Evolutionary conservation across 2,888 invertebrate species (phyloP), one percentile per base, ranked within the genome.

Genomic region (Orthosia gracilis): DNA sequence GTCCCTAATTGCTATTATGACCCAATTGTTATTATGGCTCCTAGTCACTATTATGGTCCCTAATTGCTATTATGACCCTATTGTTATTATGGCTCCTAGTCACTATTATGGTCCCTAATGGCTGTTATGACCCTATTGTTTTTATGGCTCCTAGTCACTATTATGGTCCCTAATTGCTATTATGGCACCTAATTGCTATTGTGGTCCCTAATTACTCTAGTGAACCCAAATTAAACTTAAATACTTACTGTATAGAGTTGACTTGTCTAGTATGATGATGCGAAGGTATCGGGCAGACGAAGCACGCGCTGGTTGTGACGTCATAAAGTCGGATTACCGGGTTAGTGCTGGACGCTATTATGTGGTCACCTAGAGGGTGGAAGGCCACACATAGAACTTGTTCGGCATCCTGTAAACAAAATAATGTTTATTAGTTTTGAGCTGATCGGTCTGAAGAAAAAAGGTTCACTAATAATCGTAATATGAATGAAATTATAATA

Each of bases 241-340:
- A 31, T 7, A 31, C 97, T 93, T 90, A 98, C 96, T 97, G 98
- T 65, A 98, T 97, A 74, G 98, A 97, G 18, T 98, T 98, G 64
- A 99, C 98, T 31, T 97, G 97, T 70, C 97, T 97, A 69, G 97
- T 98, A 87, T 99, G 99, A 83, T 99, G 98, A 87, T 98, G 98
- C 40, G 97, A 97, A 0, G 99, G 98, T 91, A 99, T 98, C 55
- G 98, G 98, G 79, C 99, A 98, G 0, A 99, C 99, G 96, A 98
- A 99, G 92, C 99, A 99, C 91, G 99, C 99, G 52, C 98, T 97
- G 0, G 99, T 99, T 84, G 98, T 99, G 55, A 99, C 98, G 94
- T 99, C 99, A 91, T 99, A 99, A 59, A 99, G 95, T 1, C 99
- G 97, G 66, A 99, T 97, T 18, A 98, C 98, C 9, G 99, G 98